These are phyloP conservation scores for Staurois parvus DNA, from an alignment of 2,797 vertebrate species.

Conservation along the genomic window DNA sequence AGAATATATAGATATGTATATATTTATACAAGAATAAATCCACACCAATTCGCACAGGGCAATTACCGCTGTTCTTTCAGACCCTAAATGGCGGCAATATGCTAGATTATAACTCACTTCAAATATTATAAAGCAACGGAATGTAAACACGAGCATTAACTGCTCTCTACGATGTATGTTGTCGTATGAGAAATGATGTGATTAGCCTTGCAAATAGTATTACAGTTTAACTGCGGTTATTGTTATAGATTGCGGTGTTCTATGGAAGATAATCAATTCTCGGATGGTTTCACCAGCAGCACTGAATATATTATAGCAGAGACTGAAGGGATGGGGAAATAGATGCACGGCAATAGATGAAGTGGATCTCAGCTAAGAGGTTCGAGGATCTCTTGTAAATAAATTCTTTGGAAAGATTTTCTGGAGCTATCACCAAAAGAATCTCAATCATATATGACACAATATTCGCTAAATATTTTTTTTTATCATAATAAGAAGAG, in stretches of 20 bases:
- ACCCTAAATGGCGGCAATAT: background rate
- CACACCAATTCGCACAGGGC: no score
- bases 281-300: conserved; percentile 7
- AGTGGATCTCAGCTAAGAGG: conserved; percentile 26
- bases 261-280: conserved; percentile 48
- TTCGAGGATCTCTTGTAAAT: background rate
- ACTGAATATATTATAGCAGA: conserved; percentile 35
- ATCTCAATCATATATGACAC: background rate
- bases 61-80: no score
- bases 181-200: conserved; percentile 31
- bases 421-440: no score
- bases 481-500: no score
- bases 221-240: conserved; percentile 37
- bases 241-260: conserved; percentile 43
- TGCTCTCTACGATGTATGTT: conserved; percentile 5
- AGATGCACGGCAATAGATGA: conserved; percentile 5
- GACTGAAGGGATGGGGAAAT: background rate
- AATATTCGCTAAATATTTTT: no score
- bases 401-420: background rate
- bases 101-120: conserved; percentile 6
- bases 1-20: no score
- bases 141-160: conserved; percentile 19
- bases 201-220: conserved; percentile 34
- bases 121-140: conserved; percentile 1
- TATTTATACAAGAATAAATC: no score